A percentile compares a stretch with the other conserved stretches of the same genome.
Evolutionary conservation across 2,113 vertebrate species (phyloP).

Genomic region (Emberiza fucata): DNA sequence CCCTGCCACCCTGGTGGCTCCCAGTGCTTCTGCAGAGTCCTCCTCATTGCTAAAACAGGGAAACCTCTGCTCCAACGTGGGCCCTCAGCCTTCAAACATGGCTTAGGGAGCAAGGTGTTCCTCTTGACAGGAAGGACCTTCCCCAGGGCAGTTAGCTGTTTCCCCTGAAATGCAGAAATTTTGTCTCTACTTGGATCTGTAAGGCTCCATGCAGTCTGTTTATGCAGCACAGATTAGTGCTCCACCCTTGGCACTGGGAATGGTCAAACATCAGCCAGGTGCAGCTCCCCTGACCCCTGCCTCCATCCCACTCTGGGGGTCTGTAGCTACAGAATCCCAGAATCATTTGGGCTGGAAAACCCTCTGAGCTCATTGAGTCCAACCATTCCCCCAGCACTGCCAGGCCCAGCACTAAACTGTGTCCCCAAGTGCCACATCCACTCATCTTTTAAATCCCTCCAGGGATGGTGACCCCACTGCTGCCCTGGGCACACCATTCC

Average conservation of each 20-base stretch:
- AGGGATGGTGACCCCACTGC: not conserved
- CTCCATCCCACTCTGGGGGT: not conserved
- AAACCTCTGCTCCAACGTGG: not conserved
- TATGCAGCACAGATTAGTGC: not conserved
- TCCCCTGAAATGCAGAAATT: not conserved
- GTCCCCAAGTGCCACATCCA: not conserved
- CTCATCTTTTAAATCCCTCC: not conserved
- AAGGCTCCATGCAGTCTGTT: not conserved
- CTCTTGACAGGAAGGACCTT: not conserved
- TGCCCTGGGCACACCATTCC: not conserved
- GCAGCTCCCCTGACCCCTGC: not conserved
- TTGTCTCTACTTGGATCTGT: not conserved
- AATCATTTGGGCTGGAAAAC: not conserved
- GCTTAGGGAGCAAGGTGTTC: not conserved
- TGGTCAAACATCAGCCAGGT: not conserved
- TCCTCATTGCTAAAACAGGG: not conserved
- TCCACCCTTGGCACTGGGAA: not conserved
- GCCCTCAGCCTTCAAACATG: not conserved
- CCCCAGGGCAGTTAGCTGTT: not conserved
- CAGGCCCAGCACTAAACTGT: not conserved
- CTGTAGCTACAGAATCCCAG: not conserved
- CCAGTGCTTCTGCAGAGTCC: rapidly evolving
- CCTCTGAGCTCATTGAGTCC: not conserved
- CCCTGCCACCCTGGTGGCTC: not conserved
- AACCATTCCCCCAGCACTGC: not conserved